phyloP scores from a whole-genome alignment of 2,797 vertebrate genomes.

The Novumbra hubbsi region DNA sequence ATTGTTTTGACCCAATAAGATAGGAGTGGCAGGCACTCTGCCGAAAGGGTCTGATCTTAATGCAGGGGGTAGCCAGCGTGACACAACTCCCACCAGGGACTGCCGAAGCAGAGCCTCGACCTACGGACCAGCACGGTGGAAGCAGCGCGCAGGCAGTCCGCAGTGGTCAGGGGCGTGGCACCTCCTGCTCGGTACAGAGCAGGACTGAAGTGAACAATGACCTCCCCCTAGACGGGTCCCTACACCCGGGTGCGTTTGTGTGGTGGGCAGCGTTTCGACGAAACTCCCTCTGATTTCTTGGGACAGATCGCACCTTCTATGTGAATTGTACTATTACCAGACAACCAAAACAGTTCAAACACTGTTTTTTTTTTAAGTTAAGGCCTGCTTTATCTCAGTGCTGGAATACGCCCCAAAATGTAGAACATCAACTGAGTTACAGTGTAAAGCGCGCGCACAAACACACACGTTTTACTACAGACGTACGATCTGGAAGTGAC shows the following conservation, averaged over 20 bases:
- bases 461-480: background rate
- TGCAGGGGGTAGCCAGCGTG: slow-evolving; percentile 18
- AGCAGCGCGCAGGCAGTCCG: slow-evolving; percentile 40
- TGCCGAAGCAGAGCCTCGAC: slow-evolving; percentile 51
- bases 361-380: background rate
- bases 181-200: slow-evolving; percentile 44
- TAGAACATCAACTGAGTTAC: background rate
- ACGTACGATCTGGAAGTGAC: too few species aligned
- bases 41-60: slow-evolving; percentile 19
- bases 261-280: too few species aligned
- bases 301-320: background rate
- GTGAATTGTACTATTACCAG: background rate
- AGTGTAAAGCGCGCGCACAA: background rate
- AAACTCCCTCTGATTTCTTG: background rate
- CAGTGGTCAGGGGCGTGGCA: slow-evolving; percentile 56
- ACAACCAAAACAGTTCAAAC: background rate
- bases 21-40: background rate
- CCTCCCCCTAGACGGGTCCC: background rate
- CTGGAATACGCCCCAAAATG: background rate
- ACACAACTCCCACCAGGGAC: slow-evolving; percentile 28
- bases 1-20: background rate
- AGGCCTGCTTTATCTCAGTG: background rate
- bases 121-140: slow-evolving; percentile 42
- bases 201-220: slow-evolving; percentile 43
- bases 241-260: background rate